Evolutionary conservation across 2,797 vertebrate species (phyloP), one percentile per base, ranked within the genome.

Genomic region (Gastrophryne carolinensis): DNA sequence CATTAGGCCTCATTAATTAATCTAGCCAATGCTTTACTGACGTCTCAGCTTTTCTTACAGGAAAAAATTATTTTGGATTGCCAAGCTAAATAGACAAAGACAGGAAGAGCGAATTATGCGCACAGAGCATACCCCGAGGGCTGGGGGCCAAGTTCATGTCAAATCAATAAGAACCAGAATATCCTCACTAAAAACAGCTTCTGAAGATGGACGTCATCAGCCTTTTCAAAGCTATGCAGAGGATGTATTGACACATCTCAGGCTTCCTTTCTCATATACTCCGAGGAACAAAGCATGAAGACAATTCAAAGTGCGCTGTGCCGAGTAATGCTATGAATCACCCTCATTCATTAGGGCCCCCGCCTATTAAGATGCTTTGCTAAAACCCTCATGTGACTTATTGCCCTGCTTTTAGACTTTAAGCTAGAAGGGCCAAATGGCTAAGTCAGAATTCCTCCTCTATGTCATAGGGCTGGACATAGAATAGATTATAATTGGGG

Each of bases 81-180:
- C 92, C 89, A 89, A 91, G 88, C 88, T 87, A 92, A 92, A 93
- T 87, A 92, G 95, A 99, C 96, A 99, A 99, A 98, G 90, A 91
- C 95, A 96, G 97, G 97, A 99, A 98, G 93, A 93, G 91, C 84
- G 91, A 94, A 98, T 96, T 95, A 95, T 97, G 94, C 96, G 95
- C 95, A 93, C 94, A 93, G 94, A 93, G 96, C 94, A 91, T 93
- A 93, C 89, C 90, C 91, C 85, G 17, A 84, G 87, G 92, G 94
- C 94, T 80, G 47, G 67, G 80, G 87, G 94, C 95, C 96, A 98
- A 95, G 92, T 92, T 93, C 93, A 92, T 95, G 95, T 98, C 95
- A 95, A 94, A 95, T 92, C 90, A 92, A 92, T 95, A 96, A 95
- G 93, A 93, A 92, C 91, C 90, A 91, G 91, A 93, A 92, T 94